These are phyloP conservation scores for Antheraea pernyi DNA, from an alignment of 1,140 invertebrate species.

Conservation along the genomic window DNA sequence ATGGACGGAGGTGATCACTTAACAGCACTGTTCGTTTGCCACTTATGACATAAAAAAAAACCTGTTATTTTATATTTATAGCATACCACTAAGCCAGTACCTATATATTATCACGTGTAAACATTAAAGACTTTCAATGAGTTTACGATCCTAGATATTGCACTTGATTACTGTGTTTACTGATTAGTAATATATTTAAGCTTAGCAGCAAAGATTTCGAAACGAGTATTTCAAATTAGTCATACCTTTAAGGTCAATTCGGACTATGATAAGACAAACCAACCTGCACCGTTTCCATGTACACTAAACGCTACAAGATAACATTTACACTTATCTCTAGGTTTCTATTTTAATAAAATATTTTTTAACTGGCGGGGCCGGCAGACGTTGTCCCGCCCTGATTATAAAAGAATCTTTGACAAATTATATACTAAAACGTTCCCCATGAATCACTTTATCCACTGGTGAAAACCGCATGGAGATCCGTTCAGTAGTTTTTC, in stretches of 20 bases:
- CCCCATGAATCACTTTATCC: too few relatives aligned
- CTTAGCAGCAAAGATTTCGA: neutral
- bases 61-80: too few relatives aligned
- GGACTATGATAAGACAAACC: slow-evolving; percentile 24
- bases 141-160: neutral
- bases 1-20: too few relatives aligned
- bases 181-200: neutral
- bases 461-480: too few relatives aligned
- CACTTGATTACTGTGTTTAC: neutral
- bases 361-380: too few relatives aligned
- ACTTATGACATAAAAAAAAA: too few relatives aligned
- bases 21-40: too few relatives aligned
- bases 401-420: too few relatives aligned
- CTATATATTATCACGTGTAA: neutral
- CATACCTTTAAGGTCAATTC: slow-evolving; percentile 25
- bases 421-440: too few relatives aligned
- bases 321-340: neutral
- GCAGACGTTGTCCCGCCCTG: too few relatives aligned
- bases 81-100: too few relatives aligned
- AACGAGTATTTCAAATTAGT: neutral
- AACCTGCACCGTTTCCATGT: slow-evolving; percentile 6
- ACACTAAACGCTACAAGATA: slow-evolving; percentile 1
- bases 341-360: neutral
- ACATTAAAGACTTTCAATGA: neutral
- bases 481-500: too few relatives aligned